Base-by-base conservation (phyloP, 2,888 invertebrate species). In the Bedellia somnulentella region DNA sequence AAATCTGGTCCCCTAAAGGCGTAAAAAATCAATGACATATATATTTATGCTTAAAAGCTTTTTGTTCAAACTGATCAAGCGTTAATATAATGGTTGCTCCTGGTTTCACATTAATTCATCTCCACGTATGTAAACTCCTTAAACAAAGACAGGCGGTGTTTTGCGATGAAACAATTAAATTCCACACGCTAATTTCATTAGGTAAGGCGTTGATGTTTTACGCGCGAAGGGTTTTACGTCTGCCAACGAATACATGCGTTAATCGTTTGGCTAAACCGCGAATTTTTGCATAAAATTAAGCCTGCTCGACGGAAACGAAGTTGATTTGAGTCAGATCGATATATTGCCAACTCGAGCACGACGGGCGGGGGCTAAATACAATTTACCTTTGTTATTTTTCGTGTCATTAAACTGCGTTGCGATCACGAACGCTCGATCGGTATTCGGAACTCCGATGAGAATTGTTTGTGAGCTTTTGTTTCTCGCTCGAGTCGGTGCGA, bases 331-430 rank as follows among this genome's bases (percentile, higher is more conserved):
- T 38, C 44, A 45, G 53, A 60, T 71, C 68, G 57, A 68, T 71
- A 64, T 58, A 57, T 57, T 49, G 49, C 50, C 50, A 45, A 57
- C 56, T 49, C 22, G 55, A 55, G 60, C 62, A 61, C 61, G 61
- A 61, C 55, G 60, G 59, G 52, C 51, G n/a, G 54, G 56, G 58
- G 61, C 63, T 71, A 67, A 73, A 73, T 73, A 73, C 73, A 75
- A 75, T 75, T 75, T 73, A 71, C 75, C 73, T 73, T 71, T 73
- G 75, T 75, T 75, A 75, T 75, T 75, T 75, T 73, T 75, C 75
- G 73, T 73, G 68, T 75, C 75, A 75, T 75, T 75, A 71, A 75
- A 73, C 70, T 71, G 67, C 68, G 71, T 70, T 61, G 70, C 67
- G 70, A 71, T 71, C 68, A 60, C 60, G 58, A 67, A 66, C 62